Conservation (phyloP, 2,888 invertebrate genomes). For the Oconnorella tubifera region DNA sequence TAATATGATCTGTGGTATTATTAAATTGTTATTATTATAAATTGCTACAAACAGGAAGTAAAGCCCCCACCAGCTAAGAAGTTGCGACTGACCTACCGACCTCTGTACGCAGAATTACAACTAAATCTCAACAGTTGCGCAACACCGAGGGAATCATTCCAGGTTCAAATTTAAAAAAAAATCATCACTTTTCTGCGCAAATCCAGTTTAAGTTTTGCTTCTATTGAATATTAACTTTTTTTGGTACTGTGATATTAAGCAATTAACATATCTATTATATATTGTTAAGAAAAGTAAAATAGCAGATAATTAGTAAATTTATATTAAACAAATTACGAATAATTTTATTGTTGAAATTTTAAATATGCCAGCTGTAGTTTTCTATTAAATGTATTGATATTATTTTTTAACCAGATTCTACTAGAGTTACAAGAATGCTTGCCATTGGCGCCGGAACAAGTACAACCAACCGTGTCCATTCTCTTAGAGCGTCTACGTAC, state of each 20-base stretch:
- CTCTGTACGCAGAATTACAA: slow-evolving; percentile 5
- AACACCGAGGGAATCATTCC: slow-evolving; percentile 11
- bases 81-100: background rate
- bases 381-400: background rate
- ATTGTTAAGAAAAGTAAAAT: background rate
- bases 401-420: background rate
- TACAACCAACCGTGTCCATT: slow-evolving; percentile 64
- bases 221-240: background rate
- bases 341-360: background rate
- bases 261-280: background rate
- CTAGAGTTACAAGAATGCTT: slow-evolving; percentile 11
- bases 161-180: slow-evolving; percentile 6
- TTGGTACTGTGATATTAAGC: background rate
- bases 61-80: background rate
- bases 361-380: background rate
- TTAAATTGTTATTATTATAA: no score
- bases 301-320: no score
- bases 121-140: slow-evolving; percentile 9
- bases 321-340: background rate
- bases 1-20: no score
- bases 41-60: no score
- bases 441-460: slow-evolving; percentile 61
- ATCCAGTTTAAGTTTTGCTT: background rate
- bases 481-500: slow-evolving; percentile 73
- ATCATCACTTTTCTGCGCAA: background rate